A percentile compares a stretch with the other conserved stretches of the same genome.
Conservation (phyloP, 1,140 invertebrate genomes). For the Drosophila insularis region DNA sequence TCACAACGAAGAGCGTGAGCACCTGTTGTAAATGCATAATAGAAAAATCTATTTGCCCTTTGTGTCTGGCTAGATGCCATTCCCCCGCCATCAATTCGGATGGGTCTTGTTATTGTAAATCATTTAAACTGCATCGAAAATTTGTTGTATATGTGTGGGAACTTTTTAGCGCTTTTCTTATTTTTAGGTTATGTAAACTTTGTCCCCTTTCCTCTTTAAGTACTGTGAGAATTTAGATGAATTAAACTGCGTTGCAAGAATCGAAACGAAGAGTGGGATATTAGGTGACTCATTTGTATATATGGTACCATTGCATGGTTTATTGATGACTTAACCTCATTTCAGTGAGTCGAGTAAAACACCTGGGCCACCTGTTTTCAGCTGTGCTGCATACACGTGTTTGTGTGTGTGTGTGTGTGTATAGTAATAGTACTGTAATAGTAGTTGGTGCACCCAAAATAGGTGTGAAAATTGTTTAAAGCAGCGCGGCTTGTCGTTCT, state of each 20-base stretch:
- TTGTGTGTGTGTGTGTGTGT: background rate
- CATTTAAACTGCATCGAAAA: slow-evolving; percentile 67
- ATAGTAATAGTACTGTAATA: too few species aligned
- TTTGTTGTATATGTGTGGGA: slow-evolving; percentile 49
- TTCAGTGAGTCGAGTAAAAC: slow-evolving; percentile 54
- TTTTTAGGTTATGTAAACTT: slow-evolving; percentile 74
- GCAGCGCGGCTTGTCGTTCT: slow-evolving; percentile 15
- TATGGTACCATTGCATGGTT: slow-evolving; percentile 39
- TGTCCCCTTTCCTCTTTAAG: slow-evolving; percentile 47
- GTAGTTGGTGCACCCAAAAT: background rate
- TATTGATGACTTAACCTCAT: slow-evolving; percentile 79
- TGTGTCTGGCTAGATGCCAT: slow-evolving; percentile 28
- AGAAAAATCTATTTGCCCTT: slow-evolving; percentile 50
- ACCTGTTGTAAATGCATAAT: slow-evolving; percentile 69
- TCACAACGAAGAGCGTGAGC: slow-evolving; percentile 1
- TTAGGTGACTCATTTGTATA: slow-evolving; percentile 70
- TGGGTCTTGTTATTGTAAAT: slow-evolving; percentile 73
- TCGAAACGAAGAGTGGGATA: background rate
- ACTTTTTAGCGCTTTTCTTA: slow-evolving; percentile 69
- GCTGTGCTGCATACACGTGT: background rate
- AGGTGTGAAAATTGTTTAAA: slow-evolving; percentile 68
- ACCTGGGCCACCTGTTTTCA: slow-evolving; percentile 61
- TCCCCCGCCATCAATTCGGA: background rate
- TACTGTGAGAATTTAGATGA: slow-evolving; percentile 66
- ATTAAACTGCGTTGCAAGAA: slow-evolving; percentile 52